These are phyloP conservation scores for Grammomys dolichurus DNA, from an alignment of 2,113 vertebrate genomes.

Conservation along the genomic window DNA sequence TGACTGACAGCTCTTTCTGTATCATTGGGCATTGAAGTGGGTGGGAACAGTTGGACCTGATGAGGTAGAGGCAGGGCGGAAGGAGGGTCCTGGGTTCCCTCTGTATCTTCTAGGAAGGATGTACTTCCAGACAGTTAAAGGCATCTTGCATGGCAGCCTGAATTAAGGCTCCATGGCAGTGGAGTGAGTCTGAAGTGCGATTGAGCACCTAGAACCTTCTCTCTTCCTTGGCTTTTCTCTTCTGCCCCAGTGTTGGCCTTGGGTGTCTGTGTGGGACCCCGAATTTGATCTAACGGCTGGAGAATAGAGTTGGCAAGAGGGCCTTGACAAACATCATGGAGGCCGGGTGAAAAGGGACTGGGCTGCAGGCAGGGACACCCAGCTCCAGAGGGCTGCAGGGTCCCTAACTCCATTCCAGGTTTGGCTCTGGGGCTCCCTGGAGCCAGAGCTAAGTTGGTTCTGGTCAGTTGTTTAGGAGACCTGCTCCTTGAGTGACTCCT, in stretches of 20 bases:
- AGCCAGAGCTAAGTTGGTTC: not conserved
- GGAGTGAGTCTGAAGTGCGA: not conserved
- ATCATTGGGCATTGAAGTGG: accelerated
- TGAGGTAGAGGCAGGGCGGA: not conserved
- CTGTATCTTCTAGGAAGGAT: not conserved
- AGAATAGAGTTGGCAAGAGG: not conserved
- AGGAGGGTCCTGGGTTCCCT: not conserved
- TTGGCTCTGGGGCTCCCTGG: accelerated
- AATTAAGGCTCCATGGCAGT: not conserved
- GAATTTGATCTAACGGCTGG: not conserved
- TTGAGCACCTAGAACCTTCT: not conserved
- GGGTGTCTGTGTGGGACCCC: not conserved
- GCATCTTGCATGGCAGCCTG: not conserved
- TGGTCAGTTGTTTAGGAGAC: not conserved
- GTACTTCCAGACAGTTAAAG: not conserved
- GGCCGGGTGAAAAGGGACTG: not conserved
- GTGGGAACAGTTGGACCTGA: not conserved
- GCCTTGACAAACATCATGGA: no score
- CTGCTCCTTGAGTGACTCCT: accelerated
- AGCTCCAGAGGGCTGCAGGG: not conserved
- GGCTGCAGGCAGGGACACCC: not conserved
- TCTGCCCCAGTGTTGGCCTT: no score
- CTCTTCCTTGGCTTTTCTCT: not conserved
- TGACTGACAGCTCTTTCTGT: not conserved
- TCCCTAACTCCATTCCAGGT: not conserved